Conservation (phyloP, 2,797 vertebrate species). For the Cyprinella venusta region DNA sequence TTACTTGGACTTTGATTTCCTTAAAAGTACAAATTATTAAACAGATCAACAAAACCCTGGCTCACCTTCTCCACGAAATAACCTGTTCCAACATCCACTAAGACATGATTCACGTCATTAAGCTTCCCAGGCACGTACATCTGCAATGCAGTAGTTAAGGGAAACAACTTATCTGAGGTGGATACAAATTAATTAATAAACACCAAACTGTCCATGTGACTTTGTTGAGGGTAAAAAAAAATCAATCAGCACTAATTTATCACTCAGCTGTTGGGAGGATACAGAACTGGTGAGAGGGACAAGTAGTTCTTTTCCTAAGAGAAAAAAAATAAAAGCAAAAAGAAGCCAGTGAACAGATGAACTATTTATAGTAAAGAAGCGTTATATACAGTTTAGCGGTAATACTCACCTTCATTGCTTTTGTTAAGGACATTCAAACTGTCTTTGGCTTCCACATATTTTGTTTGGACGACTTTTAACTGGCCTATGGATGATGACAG, state of each 20-base stretch:
- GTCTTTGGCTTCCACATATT: slow-evolving; percentile 94
- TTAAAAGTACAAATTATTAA: background rate
- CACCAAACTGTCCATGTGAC: background rate
- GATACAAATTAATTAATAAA: background rate
- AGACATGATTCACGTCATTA: slow-evolving; percentile 85
- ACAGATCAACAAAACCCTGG: background rate
- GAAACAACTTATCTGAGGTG: slow-evolving; percentile 6
- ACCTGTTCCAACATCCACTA: slow-evolving; percentile 93
- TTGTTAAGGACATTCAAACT: slow-evolving; percentile 86
- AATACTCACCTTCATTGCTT: slow-evolving; percentile 83
- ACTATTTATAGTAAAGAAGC: background rate
- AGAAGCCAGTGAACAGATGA: background rate
- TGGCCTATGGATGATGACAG: slow-evolving; percentile 91
- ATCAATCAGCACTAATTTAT: background rate
- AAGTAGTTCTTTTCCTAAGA: slow-evolving; percentile 89
- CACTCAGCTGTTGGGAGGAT: slow-evolving; percentile 78
- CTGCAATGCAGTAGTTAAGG: slow-evolving; percentile 78
- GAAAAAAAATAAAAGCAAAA: slow-evolving; percentile 33
- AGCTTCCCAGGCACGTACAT: slow-evolving; percentile 96
- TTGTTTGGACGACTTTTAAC: slow-evolving; percentile 92
- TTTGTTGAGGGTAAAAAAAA: background rate
- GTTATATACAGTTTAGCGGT: background rate
- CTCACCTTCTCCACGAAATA: slow-evolving; percentile 96
- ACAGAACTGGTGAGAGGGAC: slow-evolving; percentile 95
- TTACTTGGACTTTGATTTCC: background rate